These are phyloP conservation scores for Anoura caudifer DNA, from an alignment of 2,113 vertebrate genomes.

Conservation along the genomic window DNA sequence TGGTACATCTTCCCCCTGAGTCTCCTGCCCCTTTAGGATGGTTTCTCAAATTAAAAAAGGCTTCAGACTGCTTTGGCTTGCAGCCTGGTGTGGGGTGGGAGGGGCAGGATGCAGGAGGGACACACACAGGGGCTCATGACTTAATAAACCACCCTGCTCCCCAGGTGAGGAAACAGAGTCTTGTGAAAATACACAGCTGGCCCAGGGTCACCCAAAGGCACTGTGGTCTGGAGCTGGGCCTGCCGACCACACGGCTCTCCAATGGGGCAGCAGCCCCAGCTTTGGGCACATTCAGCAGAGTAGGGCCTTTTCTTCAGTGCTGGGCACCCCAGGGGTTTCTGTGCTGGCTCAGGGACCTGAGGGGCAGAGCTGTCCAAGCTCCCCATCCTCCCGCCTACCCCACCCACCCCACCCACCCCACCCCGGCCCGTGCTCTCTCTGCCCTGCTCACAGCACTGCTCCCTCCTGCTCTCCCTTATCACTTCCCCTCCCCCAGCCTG, in stretches of 20 bases:
- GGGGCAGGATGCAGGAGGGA: neutral
- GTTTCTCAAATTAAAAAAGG: neutral
- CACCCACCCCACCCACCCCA: fast-evolving
- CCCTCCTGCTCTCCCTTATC: neutral
- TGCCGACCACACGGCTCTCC: neutral
- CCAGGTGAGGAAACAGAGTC: neutral
- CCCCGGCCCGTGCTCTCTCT: neutral
- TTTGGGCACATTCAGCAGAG: neutral
- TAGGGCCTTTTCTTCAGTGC: neutral
- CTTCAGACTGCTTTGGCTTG: neutral
- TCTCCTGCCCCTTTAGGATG: neutral
- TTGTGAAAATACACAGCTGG: neutral
- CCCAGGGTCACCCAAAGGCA: neutral
- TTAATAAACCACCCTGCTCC: neutral
- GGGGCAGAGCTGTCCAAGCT: neutral
- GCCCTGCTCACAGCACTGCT: neutral
- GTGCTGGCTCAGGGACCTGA: neutral
- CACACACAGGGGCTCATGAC: neutral
- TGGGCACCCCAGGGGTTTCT: neutral
- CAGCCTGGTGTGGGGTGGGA: neutral
- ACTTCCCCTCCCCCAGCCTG: neutral
- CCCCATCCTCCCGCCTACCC: too few relatives aligned
- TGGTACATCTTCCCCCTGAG: neutral
- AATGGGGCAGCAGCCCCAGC: neutral
- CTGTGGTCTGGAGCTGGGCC: neutral